A percentile compares a stretch with the other conserved stretches of the same genome.
Conservation (phyloP, 2,888 invertebrate genomes). For the Tupiocoris notatus region DNA sequence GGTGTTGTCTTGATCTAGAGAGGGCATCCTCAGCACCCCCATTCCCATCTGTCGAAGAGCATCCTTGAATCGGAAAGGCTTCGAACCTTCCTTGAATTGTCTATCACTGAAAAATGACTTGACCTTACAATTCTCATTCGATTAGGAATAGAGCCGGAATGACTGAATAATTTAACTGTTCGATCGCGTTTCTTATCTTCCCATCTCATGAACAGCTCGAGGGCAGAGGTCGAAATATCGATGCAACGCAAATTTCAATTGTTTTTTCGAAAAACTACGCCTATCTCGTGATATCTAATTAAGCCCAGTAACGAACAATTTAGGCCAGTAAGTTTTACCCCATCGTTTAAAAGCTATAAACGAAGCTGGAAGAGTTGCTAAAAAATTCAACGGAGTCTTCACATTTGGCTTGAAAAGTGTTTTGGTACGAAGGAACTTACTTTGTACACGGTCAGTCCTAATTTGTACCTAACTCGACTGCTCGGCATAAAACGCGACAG, state of each 20-base stretch:
- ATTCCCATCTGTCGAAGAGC: too few species aligned
- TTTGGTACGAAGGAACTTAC: conserved; percentile 45
- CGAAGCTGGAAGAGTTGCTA: neutral
- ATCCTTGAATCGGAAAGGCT: too few species aligned
- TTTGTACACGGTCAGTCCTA: conserved; percentile 47
- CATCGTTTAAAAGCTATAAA: neutral
- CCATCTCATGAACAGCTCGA: conserved; percentile 29
- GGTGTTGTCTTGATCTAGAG: too few species aligned
- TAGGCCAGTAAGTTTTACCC: conserved; percentile 16
- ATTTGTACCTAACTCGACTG: conserved; percentile 46
- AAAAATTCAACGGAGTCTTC: neutral
- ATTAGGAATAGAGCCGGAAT: too few species aligned
- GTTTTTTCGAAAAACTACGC: neutral
- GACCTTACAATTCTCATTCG: too few species aligned
- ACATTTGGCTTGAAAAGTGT: neutral
- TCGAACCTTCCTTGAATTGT: too few species aligned
- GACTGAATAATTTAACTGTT: too few species aligned
- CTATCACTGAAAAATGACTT: too few species aligned
- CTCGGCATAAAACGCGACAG: conserved; percentile 2
- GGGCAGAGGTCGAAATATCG: neutral
- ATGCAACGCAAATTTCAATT: neutral
- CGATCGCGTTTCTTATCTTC: too few species aligned
- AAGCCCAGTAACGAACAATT: conserved; percentile 17
- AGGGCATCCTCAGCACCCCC: too few species aligned
- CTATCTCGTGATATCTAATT: conserved; percentile 19